Evolutionary conservation across 2,113 vertebrate genomes (phyloP).

Genomic region (Erythrolamprus reginae): DNA sequence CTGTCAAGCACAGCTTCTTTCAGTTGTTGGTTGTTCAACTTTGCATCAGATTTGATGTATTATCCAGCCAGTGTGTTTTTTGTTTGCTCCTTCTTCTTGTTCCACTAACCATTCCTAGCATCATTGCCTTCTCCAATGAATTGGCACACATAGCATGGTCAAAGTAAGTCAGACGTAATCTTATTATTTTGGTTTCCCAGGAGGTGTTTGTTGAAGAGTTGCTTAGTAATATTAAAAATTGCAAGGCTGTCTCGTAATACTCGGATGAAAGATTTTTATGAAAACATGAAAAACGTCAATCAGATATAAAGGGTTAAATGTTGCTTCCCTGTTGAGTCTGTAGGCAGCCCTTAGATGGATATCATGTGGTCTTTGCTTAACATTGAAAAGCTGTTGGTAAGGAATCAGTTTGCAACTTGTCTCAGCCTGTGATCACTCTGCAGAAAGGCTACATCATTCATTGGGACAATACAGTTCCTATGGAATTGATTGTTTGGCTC

Average conservation of each 20-base stretch:
- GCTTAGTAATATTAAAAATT: background rate
- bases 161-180: too few species aligned
- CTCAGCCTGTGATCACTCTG: conserved; percentile 87
- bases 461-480: conserved; percentile 87
- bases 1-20: too few species aligned
- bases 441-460: conserved; percentile 91
- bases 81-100: too few species aligned
- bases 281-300: background rate
- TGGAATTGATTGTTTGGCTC: conserved; percentile 90
- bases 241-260: background rate
- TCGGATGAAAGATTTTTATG: background rate
- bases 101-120: too few species aligned
- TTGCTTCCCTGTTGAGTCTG: background rate
- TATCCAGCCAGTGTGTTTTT: too few species aligned
- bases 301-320: too few species aligned
- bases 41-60: too few species aligned
- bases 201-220: too few species aligned
- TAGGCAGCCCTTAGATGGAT: background rate
- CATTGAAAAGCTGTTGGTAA: background rate
- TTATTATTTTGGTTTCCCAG: too few species aligned
- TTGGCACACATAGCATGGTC: too few species aligned
- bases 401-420: background rate
- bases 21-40: too few species aligned
- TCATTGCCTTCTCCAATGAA: too few species aligned
- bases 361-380: background rate